Conservation (phyloP, 2,888 invertebrate species). For the Eupithecia tripunctaria region DNA sequence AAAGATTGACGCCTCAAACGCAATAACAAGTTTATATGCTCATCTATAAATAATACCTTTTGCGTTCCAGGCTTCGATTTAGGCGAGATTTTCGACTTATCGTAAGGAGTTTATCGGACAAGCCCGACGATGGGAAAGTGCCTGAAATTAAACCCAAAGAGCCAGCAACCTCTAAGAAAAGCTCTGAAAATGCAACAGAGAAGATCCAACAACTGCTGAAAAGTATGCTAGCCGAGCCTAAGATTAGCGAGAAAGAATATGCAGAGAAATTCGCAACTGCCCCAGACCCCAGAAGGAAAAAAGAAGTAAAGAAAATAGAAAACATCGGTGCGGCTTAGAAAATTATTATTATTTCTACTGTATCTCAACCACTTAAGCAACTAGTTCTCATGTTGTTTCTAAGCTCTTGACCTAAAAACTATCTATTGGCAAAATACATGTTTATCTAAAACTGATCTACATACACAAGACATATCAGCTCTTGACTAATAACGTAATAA, state of each 20-base stretch:
- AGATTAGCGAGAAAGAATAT: constrained; percentile 70
- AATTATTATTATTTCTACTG: neutral
- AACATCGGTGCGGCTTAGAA: constrained; percentile 64
- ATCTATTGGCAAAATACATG: no score
- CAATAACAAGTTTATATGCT: neutral
- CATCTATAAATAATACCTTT: neutral
- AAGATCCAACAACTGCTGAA: constrained; percentile 77
- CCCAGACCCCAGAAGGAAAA: constrained; percentile 59
- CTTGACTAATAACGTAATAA: neutral
- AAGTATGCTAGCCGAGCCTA: constrained; percentile 72
- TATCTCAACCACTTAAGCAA: neutral
- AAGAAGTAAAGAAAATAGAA: constrained; percentile 67
- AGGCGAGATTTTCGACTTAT: constrained; percentile 59
- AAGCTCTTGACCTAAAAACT: no score
- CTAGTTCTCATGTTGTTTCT: neutral
- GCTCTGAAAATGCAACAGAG: constrained; percentile 61
- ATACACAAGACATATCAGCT: neutral
- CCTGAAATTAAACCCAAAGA: constrained; percentile 51
- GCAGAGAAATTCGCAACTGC: constrained; percentile 69
- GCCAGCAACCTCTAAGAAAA: constrained; percentile 49
- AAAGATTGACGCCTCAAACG: neutral
- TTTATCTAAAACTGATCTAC: neutral
- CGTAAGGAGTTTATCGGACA: constrained; percentile 62
- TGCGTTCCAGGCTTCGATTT: constrained; percentile 54
- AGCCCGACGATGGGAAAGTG: constrained; percentile 64